A percentile compares a stretch with the other conserved stretches of the same genome.
These are phyloP conservation scores for Procavia capensis DNA, from an alignment of 2,113 vertebrate species.

Conservation along the genomic window DNA sequence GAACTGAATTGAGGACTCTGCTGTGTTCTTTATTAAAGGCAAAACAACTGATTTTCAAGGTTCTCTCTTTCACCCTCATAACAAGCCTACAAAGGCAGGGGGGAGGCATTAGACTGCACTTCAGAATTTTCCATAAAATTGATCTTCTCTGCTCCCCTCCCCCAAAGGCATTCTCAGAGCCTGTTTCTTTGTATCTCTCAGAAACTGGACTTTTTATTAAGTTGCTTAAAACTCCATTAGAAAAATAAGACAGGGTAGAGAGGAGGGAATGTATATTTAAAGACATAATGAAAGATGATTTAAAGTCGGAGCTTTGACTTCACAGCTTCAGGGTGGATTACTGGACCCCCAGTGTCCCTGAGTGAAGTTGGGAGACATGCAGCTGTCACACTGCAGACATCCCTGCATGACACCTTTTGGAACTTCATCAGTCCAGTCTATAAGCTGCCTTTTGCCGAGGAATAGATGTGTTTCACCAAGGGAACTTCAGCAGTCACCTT, in stretches of 20 bases:
- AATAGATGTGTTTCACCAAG: not conserved
- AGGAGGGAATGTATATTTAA: not conserved
- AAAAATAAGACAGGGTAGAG: not conserved
- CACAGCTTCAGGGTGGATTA: not conserved
- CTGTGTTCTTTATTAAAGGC: not conserved
- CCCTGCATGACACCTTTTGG: not conserved
- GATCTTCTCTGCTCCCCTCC: not conserved
- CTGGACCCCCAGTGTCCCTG: not conserved
- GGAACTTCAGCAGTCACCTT: not conserved
- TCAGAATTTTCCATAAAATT: constrained; percentile 33
- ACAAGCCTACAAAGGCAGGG: not conserved
- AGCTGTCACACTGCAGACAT: not conserved
- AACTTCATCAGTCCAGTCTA: not conserved
- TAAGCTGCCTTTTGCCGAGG: constrained; percentile 4
- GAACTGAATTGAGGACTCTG: not conserved
- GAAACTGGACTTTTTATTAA: constrained; percentile 38
- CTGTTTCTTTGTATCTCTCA: constrained; percentile 43
- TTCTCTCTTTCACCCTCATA: not conserved
- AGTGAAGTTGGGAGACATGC: not conserved
- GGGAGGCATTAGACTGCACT: not conserved
- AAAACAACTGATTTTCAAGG: not conserved
- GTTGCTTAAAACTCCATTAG: constrained; percentile 38
- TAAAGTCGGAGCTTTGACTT: not conserved
- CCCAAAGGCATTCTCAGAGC: not conserved
- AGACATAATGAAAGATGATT: not conserved